These are phyloP conservation scores for Nephrotoma guestfalica DNA, from an alignment of 2,888 invertebrate genomes.

Conservation along the genomic window DNA sequence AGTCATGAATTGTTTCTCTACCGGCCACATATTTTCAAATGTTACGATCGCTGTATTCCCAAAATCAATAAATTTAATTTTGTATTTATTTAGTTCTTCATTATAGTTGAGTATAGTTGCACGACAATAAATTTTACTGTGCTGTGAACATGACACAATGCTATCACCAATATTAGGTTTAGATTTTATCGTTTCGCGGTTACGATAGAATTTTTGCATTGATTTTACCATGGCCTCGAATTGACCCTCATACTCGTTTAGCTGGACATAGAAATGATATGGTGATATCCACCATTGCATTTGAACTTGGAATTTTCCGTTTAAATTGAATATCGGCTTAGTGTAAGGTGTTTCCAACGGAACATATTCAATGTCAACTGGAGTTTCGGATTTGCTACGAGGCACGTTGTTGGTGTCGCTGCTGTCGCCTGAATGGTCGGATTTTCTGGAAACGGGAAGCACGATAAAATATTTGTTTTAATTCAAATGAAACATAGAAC, in stretches of 20 bases:
- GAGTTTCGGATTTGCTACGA: neutral
- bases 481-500: neutral
- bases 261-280: slow-evolving; percentile 52
- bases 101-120: slow-evolving; percentile 45
- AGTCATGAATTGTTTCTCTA: slow-evolving; percentile 48
- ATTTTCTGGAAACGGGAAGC: neutral
- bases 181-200: slow-evolving; percentile 21
- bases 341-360: slow-evolving; percentile 35
- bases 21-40: slow-evolving; percentile 48
- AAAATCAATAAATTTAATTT: slow-evolving; percentile 61
- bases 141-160: slow-evolving; percentile 53
- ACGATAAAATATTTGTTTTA: neutral
- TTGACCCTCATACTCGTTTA: slow-evolving; percentile 35
- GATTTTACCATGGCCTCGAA: slow-evolving; percentile 55
- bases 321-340: slow-evolving; percentile 35
- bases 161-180: slow-evolving; percentile 37
- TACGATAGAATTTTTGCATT: slow-evolving; percentile 51
- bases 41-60: slow-evolving; percentile 54
- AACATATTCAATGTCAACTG: slow-evolving; percentile 22
- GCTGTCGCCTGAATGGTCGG: neutral
- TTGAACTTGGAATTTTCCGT: slow-evolving; percentile 40
- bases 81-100: slow-evolving; percentile 42
- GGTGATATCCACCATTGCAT: slow-evolving; percentile 67
- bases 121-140: slow-evolving; percentile 56
- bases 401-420: neutral